These are phyloP conservation scores for Mycalesis mineus DNA, from an alignment of 2,888 invertebrate species.

Conservation along the genomic window DNA sequence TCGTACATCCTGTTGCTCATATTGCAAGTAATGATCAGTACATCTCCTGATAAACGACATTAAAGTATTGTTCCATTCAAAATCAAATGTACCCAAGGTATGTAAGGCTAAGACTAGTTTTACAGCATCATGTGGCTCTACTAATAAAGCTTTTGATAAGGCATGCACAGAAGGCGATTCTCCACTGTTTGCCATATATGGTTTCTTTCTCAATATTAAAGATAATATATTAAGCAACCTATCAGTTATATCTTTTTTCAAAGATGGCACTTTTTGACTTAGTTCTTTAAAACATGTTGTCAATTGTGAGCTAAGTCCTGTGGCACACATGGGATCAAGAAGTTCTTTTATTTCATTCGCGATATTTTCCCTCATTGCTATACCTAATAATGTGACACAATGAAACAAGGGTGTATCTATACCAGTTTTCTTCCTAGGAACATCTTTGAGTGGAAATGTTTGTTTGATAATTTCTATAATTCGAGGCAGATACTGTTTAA, in stretches of 20 bases:
- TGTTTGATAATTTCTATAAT: slow-evolving; percentile 90
- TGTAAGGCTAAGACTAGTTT: slow-evolving; percentile 93
- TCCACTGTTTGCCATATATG: slow-evolving; percentile 80
- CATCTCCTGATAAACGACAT: slow-evolving; percentile 95
- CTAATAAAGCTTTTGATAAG: slow-evolving; percentile 58
- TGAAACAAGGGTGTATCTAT: slow-evolving; percentile 94
- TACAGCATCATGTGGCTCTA: slow-evolving; percentile 85
- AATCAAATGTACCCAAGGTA: slow-evolving; percentile 94
- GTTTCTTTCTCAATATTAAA: slow-evolving; percentile 92
- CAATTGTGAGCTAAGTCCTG: slow-evolving; percentile 92
- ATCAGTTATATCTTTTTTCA: slow-evolving; percentile 94
- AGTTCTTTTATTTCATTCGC: slow-evolving; percentile 88
- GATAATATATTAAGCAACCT: slow-evolving; percentile 94
- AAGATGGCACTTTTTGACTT: slow-evolving; percentile 90
- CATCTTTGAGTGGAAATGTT: slow-evolving; percentile 86
- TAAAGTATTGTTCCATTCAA: slow-evolving; percentile 91
- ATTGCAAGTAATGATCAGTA: slow-evolving; percentile 92
- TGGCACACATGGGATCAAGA: slow-evolving; percentile 93
- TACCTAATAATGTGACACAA: slow-evolving; percentile 94
- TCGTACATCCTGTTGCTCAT: slow-evolving; percentile 92
- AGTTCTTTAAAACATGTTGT: slow-evolving; percentile 95
- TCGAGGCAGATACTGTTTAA: slow-evolving; percentile 86
- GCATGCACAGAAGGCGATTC: slow-evolving; percentile 65
- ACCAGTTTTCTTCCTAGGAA: slow-evolving; percentile 84
- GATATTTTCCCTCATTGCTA: slow-evolving; percentile 89